A percentile compares a stretch with the other conserved stretches of the same genome.
phyloP scores from a whole-genome alignment of 2,888 invertebrate genomes.

The Nematopogon swammerdamellus region DNA sequence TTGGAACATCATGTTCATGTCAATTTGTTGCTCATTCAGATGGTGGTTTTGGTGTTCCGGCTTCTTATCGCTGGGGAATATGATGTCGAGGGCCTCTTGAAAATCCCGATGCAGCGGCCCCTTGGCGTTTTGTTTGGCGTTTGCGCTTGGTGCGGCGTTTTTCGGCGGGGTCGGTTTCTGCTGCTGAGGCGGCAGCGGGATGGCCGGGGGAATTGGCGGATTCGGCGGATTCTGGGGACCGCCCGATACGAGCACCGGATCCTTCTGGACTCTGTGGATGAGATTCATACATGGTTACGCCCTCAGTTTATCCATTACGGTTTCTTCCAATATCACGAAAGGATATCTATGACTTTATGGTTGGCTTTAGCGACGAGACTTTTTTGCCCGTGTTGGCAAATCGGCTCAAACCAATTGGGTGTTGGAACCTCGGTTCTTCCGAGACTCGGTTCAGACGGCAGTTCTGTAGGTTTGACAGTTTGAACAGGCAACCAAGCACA shows the following conservation, averaged over 20 bases:
- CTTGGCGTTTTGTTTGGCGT: conserved; percentile 11
- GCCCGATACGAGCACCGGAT: conserved; percentile 13
- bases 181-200: conserved; percentile 12
- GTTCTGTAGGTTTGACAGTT: too few species aligned
- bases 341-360: too few species aligned
- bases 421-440: too few species aligned
- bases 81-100: conserved; percentile 64
- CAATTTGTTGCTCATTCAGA: conserved; percentile 1
- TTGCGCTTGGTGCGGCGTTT: too few species aligned
- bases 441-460: too few species aligned
- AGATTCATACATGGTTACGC: background rate
- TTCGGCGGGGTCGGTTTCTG: background rate
- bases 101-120: conserved; percentile 56
- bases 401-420: too few species aligned
- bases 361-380: too few species aligned
- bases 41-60: conserved; percentile 9
- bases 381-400: too few species aligned
- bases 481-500: too few species aligned
- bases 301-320: too few species aligned
- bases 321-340: too few species aligned
- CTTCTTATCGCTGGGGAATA: conserved; percentile 52
- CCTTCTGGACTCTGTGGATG: conserved; percentile 13
- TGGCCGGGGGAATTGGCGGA: too few species aligned
- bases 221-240: background rate
- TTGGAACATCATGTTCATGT: conserved; percentile 6